phyloP scores from a whole-genome alignment of 2,113 vertebrate species.

The Tragelaphus imberbis region DNA sequence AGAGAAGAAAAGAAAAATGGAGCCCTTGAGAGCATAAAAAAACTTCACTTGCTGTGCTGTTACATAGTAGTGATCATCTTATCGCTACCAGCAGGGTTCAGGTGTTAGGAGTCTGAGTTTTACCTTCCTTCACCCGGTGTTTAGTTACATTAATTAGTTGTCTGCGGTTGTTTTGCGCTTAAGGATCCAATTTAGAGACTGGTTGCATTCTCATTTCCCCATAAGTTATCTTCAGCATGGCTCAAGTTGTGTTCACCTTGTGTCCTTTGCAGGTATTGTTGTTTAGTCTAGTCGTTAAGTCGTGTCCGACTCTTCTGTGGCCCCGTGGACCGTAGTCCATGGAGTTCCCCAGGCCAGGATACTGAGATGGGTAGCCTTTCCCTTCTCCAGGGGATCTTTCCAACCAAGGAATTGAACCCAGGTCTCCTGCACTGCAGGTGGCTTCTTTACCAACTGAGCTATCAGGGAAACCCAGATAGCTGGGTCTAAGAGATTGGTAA shows the following conservation, averaged over 20 bases:
- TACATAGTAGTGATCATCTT: neutral
- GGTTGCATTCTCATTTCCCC: slow-evolving; percentile 11
- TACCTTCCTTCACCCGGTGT: neutral
- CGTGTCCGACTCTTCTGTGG: neutral
- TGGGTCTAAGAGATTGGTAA: neutral
- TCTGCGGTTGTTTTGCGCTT: neutral
- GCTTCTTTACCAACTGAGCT: neutral
- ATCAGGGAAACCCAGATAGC: neutral
- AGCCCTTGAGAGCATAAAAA: neutral
- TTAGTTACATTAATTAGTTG: slow-evolving; percentile 11
- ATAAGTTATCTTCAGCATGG: neutral
- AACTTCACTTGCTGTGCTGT: neutral
- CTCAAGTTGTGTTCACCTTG: neutral
- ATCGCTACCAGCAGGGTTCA: neutral
- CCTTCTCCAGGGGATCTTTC: neutral
- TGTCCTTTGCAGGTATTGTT: neutral
- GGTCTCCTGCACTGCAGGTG: neutral
- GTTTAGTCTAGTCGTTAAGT: neutral
- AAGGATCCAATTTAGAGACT: neutral
- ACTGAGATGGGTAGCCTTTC: neutral
- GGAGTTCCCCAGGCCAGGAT: neutral
- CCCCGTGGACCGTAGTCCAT: neutral
- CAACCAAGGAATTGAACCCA: neutral
- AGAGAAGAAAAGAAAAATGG: neutral
- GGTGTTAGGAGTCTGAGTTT: neutral